These are phyloP conservation scores for Dasysyrphus albostriatus DNA, from an alignment of 2,888 invertebrate genomes.

Conservation along the genomic window DNA sequence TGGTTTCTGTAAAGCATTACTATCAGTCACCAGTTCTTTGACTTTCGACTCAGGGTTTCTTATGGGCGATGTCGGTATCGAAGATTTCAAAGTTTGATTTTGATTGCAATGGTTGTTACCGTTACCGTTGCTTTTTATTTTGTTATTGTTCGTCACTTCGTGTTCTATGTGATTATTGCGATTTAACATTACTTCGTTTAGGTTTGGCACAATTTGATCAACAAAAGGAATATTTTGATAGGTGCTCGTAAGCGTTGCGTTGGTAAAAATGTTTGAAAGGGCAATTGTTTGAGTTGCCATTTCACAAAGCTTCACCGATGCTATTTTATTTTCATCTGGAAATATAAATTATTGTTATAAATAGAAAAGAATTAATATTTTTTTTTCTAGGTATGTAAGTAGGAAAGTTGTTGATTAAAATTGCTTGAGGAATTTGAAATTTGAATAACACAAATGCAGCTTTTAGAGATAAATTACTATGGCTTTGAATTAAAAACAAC, in stretches of 20 bases:
- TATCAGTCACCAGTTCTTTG: conserved; percentile 37
- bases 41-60: conserved; percentile 32
- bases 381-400: too few species aligned
- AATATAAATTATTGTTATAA: too few species aligned
- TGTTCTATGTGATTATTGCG: conserved; percentile 73
- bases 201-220: conserved; percentile 84
- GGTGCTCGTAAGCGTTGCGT: conserved; percentile 79
- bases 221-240: conserved; percentile 82
- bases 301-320: conserved; percentile 82
- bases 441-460: too few species aligned
- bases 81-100: conserved; percentile 1
- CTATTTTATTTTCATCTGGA: conserved; percentile 77
- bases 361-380: too few species aligned
- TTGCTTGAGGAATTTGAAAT: too few species aligned
- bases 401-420: too few species aligned
- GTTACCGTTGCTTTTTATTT: conserved; percentile 82
- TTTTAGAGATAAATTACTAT: too few species aligned
- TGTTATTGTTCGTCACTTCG: conserved; percentile 82
- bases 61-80: conserved; percentile 32
- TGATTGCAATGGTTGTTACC: conserved; percentile 72
- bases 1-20: conserved; percentile 40
- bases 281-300: conserved; percentile 84
- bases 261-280: conserved; percentile 82
- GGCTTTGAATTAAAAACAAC: too few species aligned
- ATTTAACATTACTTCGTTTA: conserved; percentile 74